Conservation (phyloP, 2,888 invertebrate genomes). For the Perizoma flavofasciatum region DNA sequence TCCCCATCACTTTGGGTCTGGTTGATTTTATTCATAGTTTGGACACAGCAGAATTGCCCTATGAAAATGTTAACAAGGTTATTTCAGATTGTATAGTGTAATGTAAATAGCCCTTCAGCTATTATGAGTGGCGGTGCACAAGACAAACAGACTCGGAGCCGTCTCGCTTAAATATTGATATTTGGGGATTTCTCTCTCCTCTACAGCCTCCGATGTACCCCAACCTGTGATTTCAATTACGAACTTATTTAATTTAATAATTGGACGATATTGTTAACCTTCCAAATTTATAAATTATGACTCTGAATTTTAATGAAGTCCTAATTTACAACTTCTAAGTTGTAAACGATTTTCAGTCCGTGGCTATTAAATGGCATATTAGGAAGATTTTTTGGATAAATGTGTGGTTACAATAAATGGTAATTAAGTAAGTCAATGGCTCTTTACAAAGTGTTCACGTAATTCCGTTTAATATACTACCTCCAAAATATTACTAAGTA, state of each 20-base stretch:
- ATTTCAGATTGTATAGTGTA: slow-evolving; percentile 67
- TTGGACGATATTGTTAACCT: slow-evolving; percentile 23
- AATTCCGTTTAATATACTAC: slow-evolving; percentile 7
- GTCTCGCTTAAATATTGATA: slow-evolving; percentile 72
- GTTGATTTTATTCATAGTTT: not conserved
- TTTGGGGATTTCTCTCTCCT: slow-evolving; percentile 45
- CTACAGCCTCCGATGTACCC: slow-evolving; percentile 28
- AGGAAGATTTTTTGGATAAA: too few species aligned
- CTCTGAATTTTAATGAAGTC: slow-evolving; percentile 1
- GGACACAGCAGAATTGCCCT: slow-evolving; percentile 15
- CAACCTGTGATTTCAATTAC: slow-evolving; percentile 31
- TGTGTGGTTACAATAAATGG: too few species aligned
- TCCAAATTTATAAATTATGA: slow-evolving; percentile 11
- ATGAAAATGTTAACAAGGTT: slow-evolving; percentile 68
- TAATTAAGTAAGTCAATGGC: not conserved
- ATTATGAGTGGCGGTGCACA: slow-evolving; percentile 71
- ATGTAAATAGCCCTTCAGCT: slow-evolving; percentile 70
- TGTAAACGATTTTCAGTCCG: too few species aligned
- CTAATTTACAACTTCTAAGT: not conserved
- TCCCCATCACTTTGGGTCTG: not conserved
- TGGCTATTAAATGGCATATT: too few species aligned
- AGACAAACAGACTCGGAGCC: slow-evolving; percentile 67
- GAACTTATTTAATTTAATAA: slow-evolving; percentile 31
- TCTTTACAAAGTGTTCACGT: not conserved
- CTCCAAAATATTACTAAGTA: slow-evolving; percentile 57